Conservation (phyloP, 2,797 vertebrate genomes). For the Leptatherina wallacei region DNA sequence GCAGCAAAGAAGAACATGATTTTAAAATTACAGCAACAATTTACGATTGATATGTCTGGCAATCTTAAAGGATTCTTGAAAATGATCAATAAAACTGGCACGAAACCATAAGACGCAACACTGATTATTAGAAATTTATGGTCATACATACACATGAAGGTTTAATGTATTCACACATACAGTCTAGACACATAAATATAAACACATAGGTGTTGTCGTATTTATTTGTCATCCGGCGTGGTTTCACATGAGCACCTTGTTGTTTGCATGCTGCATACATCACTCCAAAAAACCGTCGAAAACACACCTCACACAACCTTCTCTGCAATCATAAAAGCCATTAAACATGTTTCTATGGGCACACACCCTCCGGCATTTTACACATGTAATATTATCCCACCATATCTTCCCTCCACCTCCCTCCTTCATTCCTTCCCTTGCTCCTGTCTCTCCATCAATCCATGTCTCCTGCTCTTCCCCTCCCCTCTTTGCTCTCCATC, state of each 20-base stretch:
- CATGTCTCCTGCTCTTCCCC: conserved; percentile 19
- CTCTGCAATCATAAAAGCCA: conserved; percentile 68
- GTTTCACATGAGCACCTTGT: conserved; percentile 37
- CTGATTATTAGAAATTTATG: background rate
- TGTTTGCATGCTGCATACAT: conserved; percentile 51
- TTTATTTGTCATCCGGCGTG: conserved; percentile 2
- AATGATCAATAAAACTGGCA: background rate
- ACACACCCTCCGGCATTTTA: conserved; percentile 71
- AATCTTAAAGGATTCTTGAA: background rate
- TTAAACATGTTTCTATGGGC: conserved; percentile 76
- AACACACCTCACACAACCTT: conserved; percentile 59
- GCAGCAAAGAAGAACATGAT: background rate
- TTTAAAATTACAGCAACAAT: background rate
- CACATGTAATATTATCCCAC: conserved; percentile 76
- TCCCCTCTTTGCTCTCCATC: conserved; percentile 29
- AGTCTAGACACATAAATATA: conserved; percentile 29
- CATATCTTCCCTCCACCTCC: conserved; percentile 57
- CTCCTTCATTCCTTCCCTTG: conserved; percentile 35
- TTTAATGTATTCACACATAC: background rate
- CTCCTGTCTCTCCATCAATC: conserved; percentile 58
- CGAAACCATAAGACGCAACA: background rate
- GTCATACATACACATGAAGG: background rate
- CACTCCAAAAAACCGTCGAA: conserved; percentile 16
- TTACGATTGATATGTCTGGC: background rate
- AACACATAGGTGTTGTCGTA: conserved; percentile 1